Evolutionary conservation across 2,888 invertebrate species (phyloP), one percentile per base, ranked within the genome.

Genomic region (Eugnorisma glareosa): DNA sequence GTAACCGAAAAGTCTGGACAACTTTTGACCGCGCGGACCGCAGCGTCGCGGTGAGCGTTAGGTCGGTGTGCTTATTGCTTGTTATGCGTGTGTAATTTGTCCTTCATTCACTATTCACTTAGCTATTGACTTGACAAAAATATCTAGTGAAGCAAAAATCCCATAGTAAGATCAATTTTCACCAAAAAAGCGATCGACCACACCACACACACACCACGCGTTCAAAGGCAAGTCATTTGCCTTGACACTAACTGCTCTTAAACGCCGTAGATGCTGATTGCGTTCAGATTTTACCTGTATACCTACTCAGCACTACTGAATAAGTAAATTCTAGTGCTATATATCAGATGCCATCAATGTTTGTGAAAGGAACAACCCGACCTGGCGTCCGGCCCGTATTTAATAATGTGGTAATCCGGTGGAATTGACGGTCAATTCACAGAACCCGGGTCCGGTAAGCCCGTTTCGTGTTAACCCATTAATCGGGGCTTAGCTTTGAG

Each of bases 391-490:
- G 31, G 51, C n/a, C 31, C 31, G 15, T 69, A 70, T 73, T 45
- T 31, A 77, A 59, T 61, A 57, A 77, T 43, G 40, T 59, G 67
- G 57, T 40, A 59, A 73, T 69, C 61, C 73, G 24, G 35, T 28
- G 45, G 51, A n/a, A 43, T 51, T 35, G 54, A 31, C 48, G 54
- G 43, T 45, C 48, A 43, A 28, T 31, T 66, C 54, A 54, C 43
- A 35, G 37, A 37, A 40, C 21, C 24, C 57, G n/a, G 31, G 51
- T 35, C 63, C 57, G 59, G 31, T 57, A 48, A 73, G 43, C 28
- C 24, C 48, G 37, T n/a, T 70, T 59, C 35, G 43, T 73, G 57
- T 67, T 69, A 66, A 72, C 45, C 18, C 72, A 54, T 45, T 75
- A 75, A 77, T 81, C 37, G 43, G 48, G 37, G 37, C 28, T 72